Percentiles rank a stretch among this genome's conserved stretches.
phyloP scores from a whole-genome alignment of 2,888 invertebrate species.

The Eristalinus sepulchralis region DNA sequence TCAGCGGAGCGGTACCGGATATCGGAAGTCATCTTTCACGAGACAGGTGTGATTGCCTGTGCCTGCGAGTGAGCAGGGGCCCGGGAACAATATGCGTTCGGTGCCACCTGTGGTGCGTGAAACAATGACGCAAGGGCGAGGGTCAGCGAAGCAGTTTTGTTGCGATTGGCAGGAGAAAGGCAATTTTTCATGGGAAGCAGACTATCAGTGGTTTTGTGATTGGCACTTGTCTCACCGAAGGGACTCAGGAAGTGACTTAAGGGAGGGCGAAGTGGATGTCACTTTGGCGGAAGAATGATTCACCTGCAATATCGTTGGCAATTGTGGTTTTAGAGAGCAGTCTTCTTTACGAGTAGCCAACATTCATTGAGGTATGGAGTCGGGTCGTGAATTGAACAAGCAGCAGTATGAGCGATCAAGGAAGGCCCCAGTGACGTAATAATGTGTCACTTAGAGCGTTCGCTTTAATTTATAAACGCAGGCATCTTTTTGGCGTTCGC shows the following conservation, averaged over 20 bases:
- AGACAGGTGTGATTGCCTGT: conserved; percentile 38
- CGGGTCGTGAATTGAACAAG: no score
- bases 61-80: conserved; percentile 10
- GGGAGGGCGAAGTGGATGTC: not conserved
- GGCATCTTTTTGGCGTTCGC: no score
- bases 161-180: not conserved
- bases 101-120: not conserved
- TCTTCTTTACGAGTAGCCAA: no score
- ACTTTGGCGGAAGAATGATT: not conserved
- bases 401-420: no score
- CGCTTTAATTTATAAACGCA: no score
- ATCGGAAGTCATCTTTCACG: conserved; percentile 64
- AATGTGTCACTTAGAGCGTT: no score
- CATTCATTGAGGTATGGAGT: no score
- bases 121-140: not conserved
- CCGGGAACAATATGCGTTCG: not conserved
- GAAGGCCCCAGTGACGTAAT: no score
- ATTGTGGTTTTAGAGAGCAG: no score
- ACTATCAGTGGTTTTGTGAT: not conserved
- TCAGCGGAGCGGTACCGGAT: conserved; percentile 34
- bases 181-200: no score
- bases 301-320: not conserved
- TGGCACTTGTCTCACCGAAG: not conserved
- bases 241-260: not conserved
- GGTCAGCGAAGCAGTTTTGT: not conserved